Conservation (phyloP, 1,140 invertebrate species). For the Anastrepha ludens region DNA sequence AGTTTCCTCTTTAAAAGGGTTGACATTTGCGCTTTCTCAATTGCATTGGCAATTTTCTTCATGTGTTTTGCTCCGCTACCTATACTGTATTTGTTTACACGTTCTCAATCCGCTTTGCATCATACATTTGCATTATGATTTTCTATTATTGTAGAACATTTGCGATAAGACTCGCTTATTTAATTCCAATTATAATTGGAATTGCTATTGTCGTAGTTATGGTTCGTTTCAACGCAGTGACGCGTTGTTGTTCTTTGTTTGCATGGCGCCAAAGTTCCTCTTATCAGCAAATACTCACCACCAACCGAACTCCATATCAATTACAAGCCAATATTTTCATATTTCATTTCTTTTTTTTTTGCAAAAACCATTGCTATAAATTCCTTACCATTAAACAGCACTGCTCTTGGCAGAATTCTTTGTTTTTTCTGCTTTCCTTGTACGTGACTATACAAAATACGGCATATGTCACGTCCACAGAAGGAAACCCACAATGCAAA, state of each 20-base stretch:
- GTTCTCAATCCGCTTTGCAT: background rate
- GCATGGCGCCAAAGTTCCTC: slow-evolving; percentile 31
- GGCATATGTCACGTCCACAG: background rate
- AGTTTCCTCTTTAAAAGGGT: background rate
- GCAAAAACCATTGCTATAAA: background rate
- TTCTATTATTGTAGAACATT: slow-evolving; percentile 4
- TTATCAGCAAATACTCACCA: slow-evolving; percentile 8
- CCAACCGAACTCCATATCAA: background rate
- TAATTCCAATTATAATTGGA: slow-evolving; percentile 44
- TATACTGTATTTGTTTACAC: background rate
- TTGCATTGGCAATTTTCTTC: no score
- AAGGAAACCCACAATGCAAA: background rate
- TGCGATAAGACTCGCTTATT: slow-evolving; percentile 16
- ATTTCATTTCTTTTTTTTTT: background rate
- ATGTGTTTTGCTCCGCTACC: background rate
- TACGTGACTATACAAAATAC: background rate
- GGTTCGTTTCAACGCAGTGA: slow-evolving; percentile 32
- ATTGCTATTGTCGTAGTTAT: slow-evolving; percentile 11
- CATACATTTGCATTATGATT: slow-evolving; percentile 10
- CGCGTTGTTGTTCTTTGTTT: slow-evolving; percentile 42
- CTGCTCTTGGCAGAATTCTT: background rate
- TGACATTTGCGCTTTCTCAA: slow-evolving; percentile 23
- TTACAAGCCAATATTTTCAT: slow-evolving; percentile 12
- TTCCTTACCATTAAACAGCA: background rate
- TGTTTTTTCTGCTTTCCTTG: background rate